phyloP scores from a whole-genome alignment of 2,888 invertebrate genomes.

The Odontocolon sp. region DNA sequence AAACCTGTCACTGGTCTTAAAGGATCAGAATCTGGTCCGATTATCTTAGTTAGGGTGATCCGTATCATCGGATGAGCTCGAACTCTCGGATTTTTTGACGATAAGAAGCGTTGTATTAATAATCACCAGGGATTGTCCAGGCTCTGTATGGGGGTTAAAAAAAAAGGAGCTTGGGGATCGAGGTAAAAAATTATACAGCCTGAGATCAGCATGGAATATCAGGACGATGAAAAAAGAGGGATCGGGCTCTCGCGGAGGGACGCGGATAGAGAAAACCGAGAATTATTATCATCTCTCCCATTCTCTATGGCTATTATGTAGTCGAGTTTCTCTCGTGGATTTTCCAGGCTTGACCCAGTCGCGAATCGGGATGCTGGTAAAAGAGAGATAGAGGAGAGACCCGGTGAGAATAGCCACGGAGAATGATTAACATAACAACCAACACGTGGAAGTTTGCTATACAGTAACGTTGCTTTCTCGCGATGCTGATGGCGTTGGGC shows the following conservation, averaged over 20 bases:
- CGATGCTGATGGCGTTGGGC: conserved; percentile 57
- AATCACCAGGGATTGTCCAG: too few relatives aligned
- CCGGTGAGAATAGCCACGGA: conserved; percentile 34
- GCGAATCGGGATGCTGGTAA: conserved; percentile 8
- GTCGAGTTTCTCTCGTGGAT: conserved; percentile 10
- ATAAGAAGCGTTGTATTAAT: too few relatives aligned
- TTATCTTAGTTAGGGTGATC: too few relatives aligned
- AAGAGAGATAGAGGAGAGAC: background rate
- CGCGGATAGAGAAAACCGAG: background rate
- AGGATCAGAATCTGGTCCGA: too few relatives aligned
- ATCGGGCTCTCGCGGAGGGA: background rate
- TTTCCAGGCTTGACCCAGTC: conserved; percentile 46
- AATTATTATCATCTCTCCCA: conserved; percentile 38
- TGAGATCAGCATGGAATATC: background rate
- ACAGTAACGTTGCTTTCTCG: conserved; percentile 1
- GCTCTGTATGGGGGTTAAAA: background rate
- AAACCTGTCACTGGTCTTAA: too few relatives aligned
- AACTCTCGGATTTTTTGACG: too few relatives aligned
- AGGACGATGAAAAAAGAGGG: background rate
- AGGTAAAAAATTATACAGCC: background rate
- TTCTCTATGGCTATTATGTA: conserved; percentile 29
- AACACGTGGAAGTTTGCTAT: conserved; percentile 31
- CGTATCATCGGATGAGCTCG: too few relatives aligned
- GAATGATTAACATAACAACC: conserved; percentile 60
- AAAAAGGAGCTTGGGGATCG: background rate